These are phyloP conservation scores for Bombus haemorrhoidalis DNA, from an alignment of 1,140 invertebrate species.

Conservation along the genomic window DNA sequence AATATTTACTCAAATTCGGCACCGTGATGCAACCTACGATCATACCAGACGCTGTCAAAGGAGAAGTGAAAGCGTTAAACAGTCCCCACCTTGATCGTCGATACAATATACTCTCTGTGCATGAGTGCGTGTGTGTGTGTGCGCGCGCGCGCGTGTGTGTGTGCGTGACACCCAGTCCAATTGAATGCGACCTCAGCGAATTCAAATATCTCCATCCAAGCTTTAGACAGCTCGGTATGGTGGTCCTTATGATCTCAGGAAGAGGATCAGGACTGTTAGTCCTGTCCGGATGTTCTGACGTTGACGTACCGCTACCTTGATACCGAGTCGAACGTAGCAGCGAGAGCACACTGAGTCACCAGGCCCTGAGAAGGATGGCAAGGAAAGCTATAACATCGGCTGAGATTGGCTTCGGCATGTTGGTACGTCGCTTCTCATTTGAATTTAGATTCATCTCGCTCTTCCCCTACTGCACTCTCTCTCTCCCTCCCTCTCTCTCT, in stretches of 20 bases:
- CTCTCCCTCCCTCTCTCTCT: not conserved
- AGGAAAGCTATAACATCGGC: conserved; percentile 68
- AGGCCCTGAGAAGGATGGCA: conserved; percentile 27
- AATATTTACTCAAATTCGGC: conserved; percentile 14
- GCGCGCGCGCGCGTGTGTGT: rapidly evolving
- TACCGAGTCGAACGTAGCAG: conserved; percentile 41
- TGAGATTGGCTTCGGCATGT: conserved; percentile 72
- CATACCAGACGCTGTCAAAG: not conserved
- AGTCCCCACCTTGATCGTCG: not conserved
- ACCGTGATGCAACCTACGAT: no score
- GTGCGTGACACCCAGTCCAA: conserved; percentile 18
- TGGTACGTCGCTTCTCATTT: conserved; percentile 74
- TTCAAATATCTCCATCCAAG: conserved; percentile 44
- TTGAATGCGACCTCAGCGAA: conserved; percentile 53
- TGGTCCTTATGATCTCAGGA: conserved; percentile 36
- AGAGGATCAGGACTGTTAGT: conserved; percentile 57
- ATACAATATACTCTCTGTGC: conserved; percentile 7
- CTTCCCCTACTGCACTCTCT: not conserved
- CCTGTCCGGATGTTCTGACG: conserved; percentile 56
- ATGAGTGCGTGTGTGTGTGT: not conserved
- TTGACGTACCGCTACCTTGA: conserved; percentile 67
- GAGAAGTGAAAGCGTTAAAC: not conserved
- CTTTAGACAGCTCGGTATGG: conserved; percentile 32
- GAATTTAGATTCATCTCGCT: conserved; percentile 78
- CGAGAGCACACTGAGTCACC: conserved; percentile 20